Base-by-base conservation (phyloP, 2,888 invertebrate species). In the Nebria salina region DNA sequence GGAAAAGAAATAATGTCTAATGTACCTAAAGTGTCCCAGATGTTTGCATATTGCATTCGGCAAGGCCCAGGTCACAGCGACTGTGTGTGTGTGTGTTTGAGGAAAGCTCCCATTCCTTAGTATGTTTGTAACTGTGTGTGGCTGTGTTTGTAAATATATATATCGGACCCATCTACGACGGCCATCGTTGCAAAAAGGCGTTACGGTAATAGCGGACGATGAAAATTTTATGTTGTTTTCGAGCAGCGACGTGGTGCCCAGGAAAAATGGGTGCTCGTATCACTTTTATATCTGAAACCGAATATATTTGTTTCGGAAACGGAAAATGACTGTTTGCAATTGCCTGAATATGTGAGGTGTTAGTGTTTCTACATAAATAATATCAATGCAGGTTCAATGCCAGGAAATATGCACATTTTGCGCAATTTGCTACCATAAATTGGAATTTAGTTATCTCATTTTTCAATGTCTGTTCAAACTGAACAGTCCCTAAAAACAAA, bases 211-310 rank as follows among this genome's bases (percentile, higher is more conserved):
- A 34, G 73, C 25, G 42, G 73, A 42, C 73, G 42, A 42, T 73
- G 73, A 73, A 73, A 34, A 73, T 73, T 73, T 73, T 73, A 73
- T 73, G 73, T 73, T 73, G 73, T 42, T 73, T 42, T 15, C 73
- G 15, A 73, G 73, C 9, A 41, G 41, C 41, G 73, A 41, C 73
- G 6, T 68, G 68, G 7, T 13, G 20, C 20, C 1, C 9, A 13
- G 68, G 68, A 54, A 68, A 68, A 68, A 9, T 9, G 13, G 8
- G 6, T 7, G 68, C 42, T 41, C 26, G 41, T 42, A 73, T 73
- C 73, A 73, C 41, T n/a, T 73, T 34, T 41, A 41, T 73, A 73
- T 73, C 42, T 42, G 73, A 41, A 15, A 42, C 68, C 3, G 68
- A 15, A 25, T 15, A 68, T 54, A 54, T 68, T 15, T 15, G 68